phyloP scores from a whole-genome alignment of 2,113 vertebrate genomes.

The Lucifuga dentata region DNA sequence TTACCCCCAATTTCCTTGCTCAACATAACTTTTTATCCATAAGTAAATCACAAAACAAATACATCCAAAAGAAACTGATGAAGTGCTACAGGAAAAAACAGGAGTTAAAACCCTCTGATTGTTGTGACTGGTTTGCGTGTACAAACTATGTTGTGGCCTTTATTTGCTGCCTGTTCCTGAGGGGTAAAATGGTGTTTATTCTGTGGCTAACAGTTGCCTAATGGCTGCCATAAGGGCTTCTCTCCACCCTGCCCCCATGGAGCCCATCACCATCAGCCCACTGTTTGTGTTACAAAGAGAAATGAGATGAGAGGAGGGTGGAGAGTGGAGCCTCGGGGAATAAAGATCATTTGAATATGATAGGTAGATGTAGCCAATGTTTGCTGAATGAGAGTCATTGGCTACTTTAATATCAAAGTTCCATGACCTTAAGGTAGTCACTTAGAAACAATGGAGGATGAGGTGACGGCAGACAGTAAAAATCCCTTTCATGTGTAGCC shows the following conservation, averaged over 20 bases:
- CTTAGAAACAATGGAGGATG: background rate
- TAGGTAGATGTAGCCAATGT: background rate
- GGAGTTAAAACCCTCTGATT: slow-evolving; percentile 20
- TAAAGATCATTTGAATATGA: slow-evolving; percentile 8
- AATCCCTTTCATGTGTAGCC: background rate
- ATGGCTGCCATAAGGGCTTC: slow-evolving; percentile 43
- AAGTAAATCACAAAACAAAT: slow-evolving; percentile 26
- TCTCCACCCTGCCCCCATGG: slow-evolving; percentile 1
- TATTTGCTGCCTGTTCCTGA: slow-evolving; percentile 61
- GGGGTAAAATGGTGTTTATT: slow-evolving; percentile 65
- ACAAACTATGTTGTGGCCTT: slow-evolving; percentile 44
- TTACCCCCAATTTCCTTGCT: slow-evolving; percentile 16
- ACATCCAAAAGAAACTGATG: slow-evolving; percentile 12
- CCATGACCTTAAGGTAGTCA: too few relatives aligned
- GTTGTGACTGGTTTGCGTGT: slow-evolving; percentile 28
- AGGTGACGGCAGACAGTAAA: background rate
- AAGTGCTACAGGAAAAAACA: slow-evolving; percentile 48
- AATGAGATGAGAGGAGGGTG: slow-evolving; percentile 24
- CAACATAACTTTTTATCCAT: slow-evolving; percentile 15
- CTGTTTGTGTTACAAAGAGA: slow-evolving; percentile 46
- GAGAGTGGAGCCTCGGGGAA: slow-evolving; percentile 10
- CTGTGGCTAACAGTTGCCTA: slow-evolving; percentile 53
- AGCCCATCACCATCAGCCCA: slow-evolving; percentile 15
- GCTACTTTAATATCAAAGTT: background rate
- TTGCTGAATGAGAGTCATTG: background rate